phyloP scores from a whole-genome alignment of 1,140 invertebrate genomes.

The Drosophila sucinea region DNA sequence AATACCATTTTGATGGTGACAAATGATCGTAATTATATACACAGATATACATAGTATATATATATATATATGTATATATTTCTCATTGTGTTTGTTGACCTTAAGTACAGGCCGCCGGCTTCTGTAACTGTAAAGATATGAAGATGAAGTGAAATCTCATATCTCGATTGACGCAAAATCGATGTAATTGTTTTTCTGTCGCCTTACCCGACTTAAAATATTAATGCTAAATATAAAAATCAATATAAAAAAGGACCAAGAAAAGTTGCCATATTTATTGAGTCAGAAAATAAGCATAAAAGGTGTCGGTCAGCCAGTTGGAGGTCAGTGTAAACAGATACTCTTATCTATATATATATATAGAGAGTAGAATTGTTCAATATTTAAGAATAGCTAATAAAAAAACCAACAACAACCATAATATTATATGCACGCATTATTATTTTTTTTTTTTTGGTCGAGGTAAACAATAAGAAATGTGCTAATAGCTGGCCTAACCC shows the following conservation, averaged over 20 bases:
- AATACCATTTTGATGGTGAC: slow-evolving; percentile 8
- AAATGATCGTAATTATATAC: slow-evolving; percentile 16
- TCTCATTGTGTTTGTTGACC: slow-evolving; percentile 14
- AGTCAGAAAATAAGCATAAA: not conserved
- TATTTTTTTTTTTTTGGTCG: not conserved
- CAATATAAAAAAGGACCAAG: slow-evolving; percentile 7
- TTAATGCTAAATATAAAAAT: slow-evolving; percentile 19
- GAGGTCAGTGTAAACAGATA: slow-evolving; percentile 7
- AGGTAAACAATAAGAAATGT: slow-evolving; percentile 35
- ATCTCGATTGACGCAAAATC: not conserved
- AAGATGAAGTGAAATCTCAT: slow-evolving; percentile 4
- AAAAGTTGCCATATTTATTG: slow-evolving; percentile 2
- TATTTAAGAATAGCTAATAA: slow-evolving; percentile 17
- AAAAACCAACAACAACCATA: slow-evolving; percentile 29
- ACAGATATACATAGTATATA: slow-evolving; percentile 43
- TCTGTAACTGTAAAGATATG: slow-evolving; percentile 16
- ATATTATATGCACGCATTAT: not conserved
- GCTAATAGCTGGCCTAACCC: slow-evolving; percentile 42
- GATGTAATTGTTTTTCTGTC: not conserved
- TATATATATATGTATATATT: slow-evolving; percentile 17
- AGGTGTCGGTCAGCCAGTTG: slow-evolving; percentile 26
- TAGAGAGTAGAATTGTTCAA: slow-evolving; percentile 2
- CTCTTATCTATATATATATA: slow-evolving; percentile 5
- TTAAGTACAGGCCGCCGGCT: slow-evolving; percentile 10
- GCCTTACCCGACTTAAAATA: slow-evolving; percentile 13